Percentiles rank a stretch among this genome's conserved stretches.
Conservation (phyloP, 2,113 vertebrate genomes). For the Agelaius tricolor region DNA sequence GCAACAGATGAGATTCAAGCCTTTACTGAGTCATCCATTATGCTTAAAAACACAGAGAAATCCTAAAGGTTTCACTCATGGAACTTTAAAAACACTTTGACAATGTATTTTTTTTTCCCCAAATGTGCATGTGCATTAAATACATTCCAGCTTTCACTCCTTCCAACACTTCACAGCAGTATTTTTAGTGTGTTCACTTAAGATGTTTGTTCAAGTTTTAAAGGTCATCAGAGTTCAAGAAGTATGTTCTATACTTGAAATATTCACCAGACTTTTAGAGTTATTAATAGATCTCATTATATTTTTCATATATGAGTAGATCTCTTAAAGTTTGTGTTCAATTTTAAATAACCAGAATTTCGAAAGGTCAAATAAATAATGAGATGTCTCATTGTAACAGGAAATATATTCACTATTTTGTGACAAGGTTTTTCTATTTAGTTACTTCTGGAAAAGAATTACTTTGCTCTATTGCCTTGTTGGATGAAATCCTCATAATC, state of each 20-base stretch:
- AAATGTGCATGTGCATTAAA: neutral
- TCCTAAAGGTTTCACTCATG: neutral
- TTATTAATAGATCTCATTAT: conserved; percentile 29
- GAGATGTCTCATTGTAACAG: neutral
- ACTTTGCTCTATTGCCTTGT: neutral
- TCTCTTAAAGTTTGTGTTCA: conserved; percentile 8
- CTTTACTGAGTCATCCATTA: neutral
- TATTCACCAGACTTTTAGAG: neutral
- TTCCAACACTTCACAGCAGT: neutral
- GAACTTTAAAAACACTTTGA: neutral
- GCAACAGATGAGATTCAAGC: neutral
- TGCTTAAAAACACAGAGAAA: neutral
- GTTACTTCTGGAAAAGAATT: neutral
- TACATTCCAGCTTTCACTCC: neutral
- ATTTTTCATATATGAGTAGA: neutral
- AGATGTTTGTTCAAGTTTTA: neutral
- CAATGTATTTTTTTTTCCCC: neutral
- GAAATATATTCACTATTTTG: conserved; percentile 18
- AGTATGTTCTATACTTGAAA: neutral
- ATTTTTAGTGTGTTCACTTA: neutral
- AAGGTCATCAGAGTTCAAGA: conserved; percentile 28
- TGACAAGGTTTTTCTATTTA: neutral
- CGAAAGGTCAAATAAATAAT: conserved; percentile 49
- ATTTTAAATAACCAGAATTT: conserved; percentile 44
- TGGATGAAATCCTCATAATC: neutral